A percentile compares a stretch with the other conserved stretches of the same genome.
Conservation (phyloP, 2,888 invertebrate species). For the Nipponacmea schrenckii region DNA sequence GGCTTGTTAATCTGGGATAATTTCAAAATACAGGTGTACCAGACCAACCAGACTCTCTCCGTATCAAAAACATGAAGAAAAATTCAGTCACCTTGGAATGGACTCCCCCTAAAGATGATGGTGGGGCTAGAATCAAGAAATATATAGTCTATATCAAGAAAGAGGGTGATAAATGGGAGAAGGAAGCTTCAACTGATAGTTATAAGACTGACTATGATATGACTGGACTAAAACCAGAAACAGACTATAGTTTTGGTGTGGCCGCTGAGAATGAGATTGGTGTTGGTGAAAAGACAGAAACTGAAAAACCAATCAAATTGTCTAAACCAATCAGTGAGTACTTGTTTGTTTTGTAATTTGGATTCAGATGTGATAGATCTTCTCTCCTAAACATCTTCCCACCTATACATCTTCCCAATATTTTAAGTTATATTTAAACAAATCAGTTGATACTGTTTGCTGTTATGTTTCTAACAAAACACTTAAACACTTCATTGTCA, state of each 20-base stretch:
- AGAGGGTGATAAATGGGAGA: conserved; percentile 49
- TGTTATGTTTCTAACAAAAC: no score
- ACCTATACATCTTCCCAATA: no score
- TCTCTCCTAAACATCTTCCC: not conserved
- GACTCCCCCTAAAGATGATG: conserved; percentile 65
- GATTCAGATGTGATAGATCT: not conserved
- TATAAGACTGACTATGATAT: conserved; percentile 43
- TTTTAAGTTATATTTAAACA: no score
- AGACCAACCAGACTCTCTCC: conserved; percentile 49
- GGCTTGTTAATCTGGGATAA: no score
- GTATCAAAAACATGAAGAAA: conserved; percentile 44
- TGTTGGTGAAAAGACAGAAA: conserved; percentile 47
- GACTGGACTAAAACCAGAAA: conserved; percentile 52
- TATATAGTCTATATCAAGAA: conserved; percentile 56
- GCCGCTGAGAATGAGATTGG: conserved; percentile 66
- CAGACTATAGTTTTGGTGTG: conserved; percentile 64
- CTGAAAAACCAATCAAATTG: conserved; percentile 46
- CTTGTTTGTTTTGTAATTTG: not conserved
- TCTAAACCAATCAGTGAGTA: conserved; percentile 58
- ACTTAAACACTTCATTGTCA: no score
- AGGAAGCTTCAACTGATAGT: conserved; percentile 45
- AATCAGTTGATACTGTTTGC: no score
- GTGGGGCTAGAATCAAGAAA: conserved; percentile 55
- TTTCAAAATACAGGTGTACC: conserved; percentile 47
- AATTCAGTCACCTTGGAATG: conserved; percentile 59